Base-by-base conservation (phyloP, 2,113 vertebrate genomes). In the Rhombomys opimus region DNA sequence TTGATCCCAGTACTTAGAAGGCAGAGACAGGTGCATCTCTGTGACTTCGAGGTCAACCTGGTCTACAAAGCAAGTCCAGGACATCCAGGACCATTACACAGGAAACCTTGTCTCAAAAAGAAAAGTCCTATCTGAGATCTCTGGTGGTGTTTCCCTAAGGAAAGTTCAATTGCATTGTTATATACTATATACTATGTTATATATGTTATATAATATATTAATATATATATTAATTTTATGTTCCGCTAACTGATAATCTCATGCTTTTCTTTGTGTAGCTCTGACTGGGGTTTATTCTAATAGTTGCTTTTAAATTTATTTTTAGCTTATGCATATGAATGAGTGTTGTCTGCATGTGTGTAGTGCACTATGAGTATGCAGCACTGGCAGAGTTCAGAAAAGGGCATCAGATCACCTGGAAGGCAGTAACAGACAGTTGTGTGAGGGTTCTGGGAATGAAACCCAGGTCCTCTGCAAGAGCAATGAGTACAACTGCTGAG, bases 251-350 rank as follows among this genome's bases (percentile, higher is more conserved):
- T 89, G 89, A 91, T 93, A 84, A 5, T 91, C 65, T 94, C 20
- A 46, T 61, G 90, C 89, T 23, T 89, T 38, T 89, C 93, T 94
- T 90, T 54, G 6, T 96, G 59, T 93, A 92, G 76, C 97, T 94
- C 94, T n/a, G n/a, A 57, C 65, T 59, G 14, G 7, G 32, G 30
- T 52, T 17, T n/a, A n/a, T 54, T 90, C 1, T 46, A 75, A 76
- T 63, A 18, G 61, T 9, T 84, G n/a, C n/a, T 86, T 50, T 68
- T 85, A 30, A 22, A n/a, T 81, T 57, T n/a, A 81, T 67, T 67
- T 67, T 87, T 32, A 82, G 15, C 61, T 25, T 82, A 38, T 82
- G 57, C n/a, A 82, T 61, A 23, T 82, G 32, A n/a, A 81, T 57
- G 54, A 15, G 54, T 81, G 54, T 23, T 82, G 20, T 54, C 12